Evolutionary conservation across 2,888 invertebrate genomes (phyloP).

Genomic region (Notocelia uddmanniana): DNA sequence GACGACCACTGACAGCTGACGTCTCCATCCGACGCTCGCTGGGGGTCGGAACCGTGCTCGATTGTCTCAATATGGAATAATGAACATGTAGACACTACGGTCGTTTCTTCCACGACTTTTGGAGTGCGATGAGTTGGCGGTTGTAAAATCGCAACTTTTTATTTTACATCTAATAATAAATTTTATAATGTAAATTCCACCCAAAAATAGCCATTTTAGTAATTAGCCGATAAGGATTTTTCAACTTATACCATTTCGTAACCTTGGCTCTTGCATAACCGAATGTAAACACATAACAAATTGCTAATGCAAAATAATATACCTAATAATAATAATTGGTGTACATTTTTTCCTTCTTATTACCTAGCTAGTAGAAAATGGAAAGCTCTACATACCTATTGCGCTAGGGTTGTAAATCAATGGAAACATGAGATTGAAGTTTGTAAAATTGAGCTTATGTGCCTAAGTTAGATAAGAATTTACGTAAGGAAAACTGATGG

Average conservation of each 20-base stretch:
- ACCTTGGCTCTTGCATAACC: too few relatives aligned
- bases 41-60: slow-evolving; percentile 16
- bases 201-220: too few relatives aligned
- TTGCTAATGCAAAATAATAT: not conserved
- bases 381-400: not conserved
- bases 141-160: not conserved
- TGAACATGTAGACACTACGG: not conserved
- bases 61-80: slow-evolving; percentile 2
- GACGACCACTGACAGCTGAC: slow-evolving; percentile 46
- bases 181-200: too few relatives aligned
- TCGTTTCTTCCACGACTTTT: not conserved
- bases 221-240: too few relatives aligned
- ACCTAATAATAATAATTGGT: not conserved
- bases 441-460: not conserved
- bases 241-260: too few relatives aligned
- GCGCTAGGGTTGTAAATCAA: slow-evolving; percentile 19
- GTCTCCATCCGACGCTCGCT: slow-evolving; percentile 42
- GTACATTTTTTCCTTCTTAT: not conserved
- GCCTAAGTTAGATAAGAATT: not conserved
- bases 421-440: not conserved
- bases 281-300: too few relatives aligned
- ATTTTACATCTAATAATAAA: not conserved
- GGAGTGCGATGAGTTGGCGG: not conserved
- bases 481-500: slow-evolving; percentile 13
- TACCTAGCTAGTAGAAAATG: too few relatives aligned